Evolutionary conservation across 1,140 invertebrate species (phyloP).

Genomic region (Lucilia sericata): DNA sequence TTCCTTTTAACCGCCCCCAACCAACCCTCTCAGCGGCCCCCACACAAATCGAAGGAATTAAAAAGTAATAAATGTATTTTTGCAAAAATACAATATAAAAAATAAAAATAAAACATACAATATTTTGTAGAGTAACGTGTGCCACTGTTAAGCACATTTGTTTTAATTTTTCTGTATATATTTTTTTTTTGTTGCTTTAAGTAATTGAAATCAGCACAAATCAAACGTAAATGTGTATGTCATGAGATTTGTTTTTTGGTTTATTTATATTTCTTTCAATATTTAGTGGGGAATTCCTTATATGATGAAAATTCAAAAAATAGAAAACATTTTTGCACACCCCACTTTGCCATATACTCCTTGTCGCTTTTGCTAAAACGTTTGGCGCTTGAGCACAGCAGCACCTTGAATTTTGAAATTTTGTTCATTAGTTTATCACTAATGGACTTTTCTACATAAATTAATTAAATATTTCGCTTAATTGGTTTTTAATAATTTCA

Average conservation of each 20-base stretch:
- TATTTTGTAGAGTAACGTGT: slow-evolving; percentile 46
- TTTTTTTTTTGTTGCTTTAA: neutral
- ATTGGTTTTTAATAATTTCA: neutral
- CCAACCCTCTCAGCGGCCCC: neutral
- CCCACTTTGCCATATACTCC: neutral
- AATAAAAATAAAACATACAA: slow-evolving; percentile 21
- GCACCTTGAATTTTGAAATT: neutral
- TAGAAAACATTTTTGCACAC: neutral
- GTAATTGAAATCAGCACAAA: slow-evolving; percentile 40
- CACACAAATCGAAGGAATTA: neutral
- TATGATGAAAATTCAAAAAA: neutral
- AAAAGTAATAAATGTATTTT: slow-evolving; percentile 38
- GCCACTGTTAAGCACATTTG: slow-evolving; percentile 27
- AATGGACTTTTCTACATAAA: slow-evolving; percentile 5
- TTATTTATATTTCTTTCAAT: slow-evolving; percentile 21
- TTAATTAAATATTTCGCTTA: slow-evolving; percentile 2
- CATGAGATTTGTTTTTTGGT: slow-evolving; percentile 19
- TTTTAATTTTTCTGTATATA: slow-evolving; percentile 21
- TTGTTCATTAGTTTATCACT: neutral
- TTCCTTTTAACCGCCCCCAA: neutral
- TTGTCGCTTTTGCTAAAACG: neutral
- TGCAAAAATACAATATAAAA: slow-evolving; percentile 18
- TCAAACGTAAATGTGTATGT: slow-evolving; percentile 34
- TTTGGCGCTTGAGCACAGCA: neutral
- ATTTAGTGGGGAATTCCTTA: slow-evolving; percentile 32